Base-by-base conservation (phyloP, 1,140 invertebrate genomes). In the Heliconius congener region DNA sequence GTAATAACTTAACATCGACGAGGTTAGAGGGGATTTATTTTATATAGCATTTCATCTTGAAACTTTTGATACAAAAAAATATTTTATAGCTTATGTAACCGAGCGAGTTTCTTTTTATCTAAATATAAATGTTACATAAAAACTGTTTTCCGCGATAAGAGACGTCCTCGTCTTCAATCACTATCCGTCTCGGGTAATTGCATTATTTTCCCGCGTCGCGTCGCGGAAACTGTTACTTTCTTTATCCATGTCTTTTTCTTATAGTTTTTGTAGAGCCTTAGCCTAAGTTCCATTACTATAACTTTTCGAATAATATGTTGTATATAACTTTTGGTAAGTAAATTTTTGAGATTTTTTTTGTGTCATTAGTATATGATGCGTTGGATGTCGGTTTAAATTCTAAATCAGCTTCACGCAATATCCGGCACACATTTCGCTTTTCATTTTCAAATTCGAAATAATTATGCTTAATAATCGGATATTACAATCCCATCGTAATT, bases 221-320 rank as follows among this genome's bases (percentile, higher is more conserved):
- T 52, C 37, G 74, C 55, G 19, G 74, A 75, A 66, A 75, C 50
- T 30, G 23, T 60, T 75, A 75, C n/a, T 75, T 75, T 39, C n/a
- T 37, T 74, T 74, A 74, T 75, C 74, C 74, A 66, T 55, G 50
- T 74, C 73, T 74, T 75, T 46, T 75, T 75, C 55, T 75, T n/a
- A 75, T 23, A 60, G 55, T 75, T 75, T 66, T 75, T 74, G 60
- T 75, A 66, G 30, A 37, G 34, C 18, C 23, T 55, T 46, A 16
- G 2, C 42, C 13, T n/a, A 8, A 66, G 60, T 75, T 60, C 66
- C 46, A 75, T 66, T 66, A 39, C 34, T 66, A 46, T 66, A 30
- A 75, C 11, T 66, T 66, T 66, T 66, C 3, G n/a, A 27, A 66
- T 66, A 27, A 66, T 30, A 16, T 30, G 23, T 6, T 9, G 30